Conservation (phyloP, 2,888 invertebrate genomes). For the Lampropteryx suffumata region DNA sequence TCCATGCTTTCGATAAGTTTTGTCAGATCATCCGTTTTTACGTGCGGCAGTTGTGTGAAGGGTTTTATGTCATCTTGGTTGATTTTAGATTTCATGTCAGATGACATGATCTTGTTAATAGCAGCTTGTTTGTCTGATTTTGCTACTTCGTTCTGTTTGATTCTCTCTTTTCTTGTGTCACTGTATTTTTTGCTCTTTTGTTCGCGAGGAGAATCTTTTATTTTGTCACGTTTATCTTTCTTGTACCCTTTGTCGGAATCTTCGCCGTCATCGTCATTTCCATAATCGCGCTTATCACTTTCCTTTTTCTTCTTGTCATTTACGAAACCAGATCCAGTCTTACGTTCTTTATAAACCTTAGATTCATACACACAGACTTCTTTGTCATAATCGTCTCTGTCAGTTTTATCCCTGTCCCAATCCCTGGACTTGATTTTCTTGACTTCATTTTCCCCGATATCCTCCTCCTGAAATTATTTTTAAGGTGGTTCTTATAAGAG, state of each 20-base stretch:
- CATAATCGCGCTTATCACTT: constrained; percentile 66
- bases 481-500: background rate
- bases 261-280: constrained; percentile 70
- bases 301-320: constrained; percentile 78
- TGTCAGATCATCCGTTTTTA: constrained; percentile 74
- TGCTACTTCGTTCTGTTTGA: constrained; percentile 54
- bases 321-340: constrained; percentile 53
- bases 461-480: constrained; percentile 62
- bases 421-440: constrained; percentile 77
- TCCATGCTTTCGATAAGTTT: constrained; percentile 76
- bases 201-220: constrained; percentile 73
- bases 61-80: constrained; percentile 76
- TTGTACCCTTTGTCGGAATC: constrained; percentile 61
- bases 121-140: constrained; percentile 69
- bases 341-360: constrained; percentile 71
- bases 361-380: constrained; percentile 69
- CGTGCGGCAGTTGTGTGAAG: constrained; percentile 76
- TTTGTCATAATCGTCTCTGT: constrained; percentile 66
- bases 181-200: constrained; percentile 77
- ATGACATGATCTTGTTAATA: constrained; percentile 63
- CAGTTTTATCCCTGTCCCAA: constrained; percentile 71
- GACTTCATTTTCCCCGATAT: constrained; percentile 66
- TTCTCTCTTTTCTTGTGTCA: constrained; percentile 74
- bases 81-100: constrained; percentile 64
- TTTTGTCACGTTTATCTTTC: constrained; percentile 70